Base-by-base conservation (phyloP, 1,140 invertebrate genomes). In the Phthorimaea operculella region DNA sequence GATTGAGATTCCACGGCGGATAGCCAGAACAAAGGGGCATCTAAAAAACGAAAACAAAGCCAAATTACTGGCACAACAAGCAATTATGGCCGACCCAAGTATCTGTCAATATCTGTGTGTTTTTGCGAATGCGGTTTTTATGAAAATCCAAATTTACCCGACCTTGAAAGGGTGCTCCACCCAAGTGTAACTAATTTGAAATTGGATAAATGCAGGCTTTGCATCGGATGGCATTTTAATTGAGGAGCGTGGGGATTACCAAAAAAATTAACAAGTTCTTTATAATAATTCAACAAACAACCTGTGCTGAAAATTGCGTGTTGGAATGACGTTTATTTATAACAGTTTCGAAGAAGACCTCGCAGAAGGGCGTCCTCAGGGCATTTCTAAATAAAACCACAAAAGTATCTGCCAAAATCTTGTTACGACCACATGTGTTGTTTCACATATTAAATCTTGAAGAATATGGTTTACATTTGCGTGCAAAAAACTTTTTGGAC, bases 11-110 rank as follows among this genome's bases (percentile, higher is more conserved):
- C 62, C 47, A 28, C 42, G 52, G 14, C 51, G 55, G 54, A 55
- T 63, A 53, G 53, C 34, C 52, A 57, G 52, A 68, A 73, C 70
- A 73, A 73, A 69, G 58, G 62, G 63, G 60, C 57, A 58, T 60
- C 61, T 62, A 59, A 66, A 61, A 60, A 60, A 63, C 57, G 57
- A 55, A 66, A 59, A 66, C 58, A 66, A 39, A 12, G n/a, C 10
- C 36, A 39, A 39, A 39, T 39, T 39, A 39, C 36, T 39, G 36
- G n/a, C 36, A 39, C 36, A 39, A 39, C 8, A 39, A 39, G 4
- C 36, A 39, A 39, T 39, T 39, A 39, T n/a, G 10, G 3, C 10
- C 10, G 36, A n/a, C 10, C 36, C 36, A n/a, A 12, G 36, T 39
- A 39, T 39, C 2, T 39, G 36, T 39, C 36, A 39, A 39, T 39